Evolutionary conservation across 2,888 invertebrate species (phyloP), one percentile per base, ranked within the genome.

Genomic region (Erebia ligea): DNA sequence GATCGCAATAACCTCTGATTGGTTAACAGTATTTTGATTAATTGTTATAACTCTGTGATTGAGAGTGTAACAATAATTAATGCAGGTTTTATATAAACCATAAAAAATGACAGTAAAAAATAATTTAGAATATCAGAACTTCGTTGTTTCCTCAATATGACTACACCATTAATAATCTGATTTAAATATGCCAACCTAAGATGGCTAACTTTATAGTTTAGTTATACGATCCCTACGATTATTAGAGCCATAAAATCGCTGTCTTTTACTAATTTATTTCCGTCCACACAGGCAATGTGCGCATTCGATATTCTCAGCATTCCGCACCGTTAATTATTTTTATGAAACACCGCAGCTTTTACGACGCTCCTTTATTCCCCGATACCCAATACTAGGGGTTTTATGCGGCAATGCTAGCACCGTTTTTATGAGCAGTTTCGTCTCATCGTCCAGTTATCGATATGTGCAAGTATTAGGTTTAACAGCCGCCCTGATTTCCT

Each of bases 391-490:
- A 81, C 81, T 80, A 76, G 15, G 74, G 76, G 74, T 82, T 85
- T 86, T 86, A 86, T 84, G 81, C 75, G 76, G 81, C 83, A 76
- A 80, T 79, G 83, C 82, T 79, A 82, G 84, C 83, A 77, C 74
- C 75, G 78, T 73, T 82, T 87, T 87, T 87, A 87, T 81, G 86
- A 84, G 79, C 80, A 80, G 80, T 84, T 82, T 79, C 82, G 79
- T 79, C 80, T 80, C 78, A 82, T 79, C 80, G 79, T 79, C 79
- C 80, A 81, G 82, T 84, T 84, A 85, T 84, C 84, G 83, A 83
- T 84, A 84, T 81, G 79, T 80, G 80, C 78, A 75, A 81, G 80
- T 83, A 83, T 86, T 85, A 84, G 80, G 80, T 85, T 86, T 86
- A 82, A 86, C 82, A 81, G 77, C 82, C 80, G 79, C 81, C 82